Percentiles rank a stretch among this genome's conserved stretches.
These are phyloP conservation scores for Coryphaenoides rupestris DNA, from an alignment of 2,113 vertebrate genomes.

Conservation along the genomic window DNA sequence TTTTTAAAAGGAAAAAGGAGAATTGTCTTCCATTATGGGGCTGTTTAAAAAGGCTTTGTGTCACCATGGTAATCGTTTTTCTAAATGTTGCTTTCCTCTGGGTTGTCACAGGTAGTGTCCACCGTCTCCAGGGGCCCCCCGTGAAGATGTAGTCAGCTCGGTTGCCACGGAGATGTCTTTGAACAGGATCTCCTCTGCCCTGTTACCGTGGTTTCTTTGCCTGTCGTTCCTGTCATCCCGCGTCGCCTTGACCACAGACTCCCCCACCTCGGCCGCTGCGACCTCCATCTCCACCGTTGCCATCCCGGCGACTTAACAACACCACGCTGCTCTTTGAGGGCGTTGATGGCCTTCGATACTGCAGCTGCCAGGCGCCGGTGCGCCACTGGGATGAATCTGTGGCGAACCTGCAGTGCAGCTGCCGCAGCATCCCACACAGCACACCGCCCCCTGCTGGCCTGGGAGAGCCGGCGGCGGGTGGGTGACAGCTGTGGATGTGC, in stretches of 20 bases:
- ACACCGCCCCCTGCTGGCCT: slow-evolving; percentile 57
- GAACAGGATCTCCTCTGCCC: slow-evolving; percentile 29
- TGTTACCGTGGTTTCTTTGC: slow-evolving; percentile 43
- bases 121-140: slow-evolving; percentile 1
- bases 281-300: not conserved
- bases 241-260: slow-evolving; percentile 6
- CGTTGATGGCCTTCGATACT: slow-evolving; percentile 71
- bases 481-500: slow-evolving; percentile 81
- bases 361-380: slow-evolving; percentile 72
- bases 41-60: too few relatives aligned
- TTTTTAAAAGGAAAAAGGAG: too few relatives aligned
- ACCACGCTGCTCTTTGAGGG: slow-evolving; percentile 57
- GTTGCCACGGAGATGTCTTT: slow-evolving; percentile 50
- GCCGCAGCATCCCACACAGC: slow-evolving; percentile 66
- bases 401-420: slow-evolving; percentile 81
- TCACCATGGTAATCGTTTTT: too few relatives aligned
- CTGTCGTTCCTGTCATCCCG: slow-evolving; percentile 29
- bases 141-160: slow-evolving; percentile 52
- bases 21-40: too few relatives aligned
- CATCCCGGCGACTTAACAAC: not conserved
- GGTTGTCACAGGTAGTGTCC: not conserved
- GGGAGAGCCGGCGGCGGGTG: slow-evolving; percentile 52
- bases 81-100: too few relatives aligned
- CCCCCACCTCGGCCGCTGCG: not conserved
- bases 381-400: slow-evolving; percentile 74